These are phyloP conservation scores for Hesperia comma DNA, from an alignment of 2,888 invertebrate genomes.

Conservation along the genomic window DNA sequence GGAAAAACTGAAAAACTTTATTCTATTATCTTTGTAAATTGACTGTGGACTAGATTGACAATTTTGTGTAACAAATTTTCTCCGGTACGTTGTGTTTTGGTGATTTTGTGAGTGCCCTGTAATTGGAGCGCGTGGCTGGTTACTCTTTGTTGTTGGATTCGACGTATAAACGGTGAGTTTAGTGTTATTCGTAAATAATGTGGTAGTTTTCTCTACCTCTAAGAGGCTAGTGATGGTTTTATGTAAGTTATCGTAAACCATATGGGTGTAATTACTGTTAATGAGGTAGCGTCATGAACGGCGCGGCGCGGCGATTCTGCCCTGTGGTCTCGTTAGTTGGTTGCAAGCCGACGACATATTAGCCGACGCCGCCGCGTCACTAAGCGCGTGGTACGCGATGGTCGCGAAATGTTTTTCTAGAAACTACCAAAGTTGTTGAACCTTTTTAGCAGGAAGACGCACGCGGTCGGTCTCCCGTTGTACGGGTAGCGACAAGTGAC, in stretches of 20 bases:
- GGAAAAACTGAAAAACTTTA: slow-evolving; percentile 74
- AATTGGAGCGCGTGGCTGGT: slow-evolving; percentile 84
- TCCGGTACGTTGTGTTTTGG: slow-evolving; percentile 74
- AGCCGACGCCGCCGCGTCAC: slow-evolving; percentile 74
- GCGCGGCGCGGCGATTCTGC: slow-evolving; percentile 54
- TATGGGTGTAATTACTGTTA: slow-evolving; percentile 49
- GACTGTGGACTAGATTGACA: slow-evolving; percentile 66
- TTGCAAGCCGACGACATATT: slow-evolving; percentile 62
- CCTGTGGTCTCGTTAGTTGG: slow-evolving; percentile 60
- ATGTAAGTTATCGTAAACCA: slow-evolving; percentile 27
- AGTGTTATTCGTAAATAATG: slow-evolving; percentile 42
- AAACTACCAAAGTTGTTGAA: slow-evolving; percentile 50
- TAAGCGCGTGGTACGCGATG: slow-evolving; percentile 64
- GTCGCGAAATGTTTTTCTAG: slow-evolving; percentile 66
- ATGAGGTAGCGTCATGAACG: slow-evolving; percentile 68
- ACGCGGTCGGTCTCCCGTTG: slow-evolving; percentile 43
- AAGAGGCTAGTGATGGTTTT: slow-evolving; percentile 4
- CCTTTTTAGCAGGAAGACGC: slow-evolving; percentile 32
- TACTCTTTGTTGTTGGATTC: slow-evolving; percentile 83
- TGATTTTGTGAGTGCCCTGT: slow-evolving; percentile 80
- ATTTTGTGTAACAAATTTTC: slow-evolving; percentile 66
- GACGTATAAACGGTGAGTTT: slow-evolving; percentile 78
- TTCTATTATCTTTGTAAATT: slow-evolving; percentile 63
- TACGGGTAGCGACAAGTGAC: slow-evolving; percentile 46
- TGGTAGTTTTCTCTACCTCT: slow-evolving; percentile 23